These are phyloP conservation scores for Cardinalis cardinalis DNA, from an alignment of 2,113 vertebrate genomes.

Conservation along the genomic window DNA sequence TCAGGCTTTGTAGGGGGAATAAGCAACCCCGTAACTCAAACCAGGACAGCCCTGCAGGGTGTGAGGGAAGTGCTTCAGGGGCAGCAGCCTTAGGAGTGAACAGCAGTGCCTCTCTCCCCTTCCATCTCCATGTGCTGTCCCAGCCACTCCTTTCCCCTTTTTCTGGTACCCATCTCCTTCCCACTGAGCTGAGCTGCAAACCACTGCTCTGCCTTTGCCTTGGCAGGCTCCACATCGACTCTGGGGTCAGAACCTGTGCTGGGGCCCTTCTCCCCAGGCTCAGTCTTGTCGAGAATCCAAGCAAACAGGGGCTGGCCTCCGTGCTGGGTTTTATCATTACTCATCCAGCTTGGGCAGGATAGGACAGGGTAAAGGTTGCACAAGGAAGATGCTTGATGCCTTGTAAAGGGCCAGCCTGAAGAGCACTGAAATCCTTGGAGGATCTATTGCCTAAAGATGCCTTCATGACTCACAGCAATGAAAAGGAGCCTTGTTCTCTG, in stretches of 20 bases:
- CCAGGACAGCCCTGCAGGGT: not conserved
- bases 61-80: not conserved
- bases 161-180: not conserved
- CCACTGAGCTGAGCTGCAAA: not conserved
- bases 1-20: not conserved
- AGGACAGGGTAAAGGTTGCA: not conserved
- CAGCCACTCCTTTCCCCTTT: not conserved
- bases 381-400: not conserved
- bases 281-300: not conserved
- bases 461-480: not conserved
- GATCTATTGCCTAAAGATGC: not conserved
- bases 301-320: not conserved
- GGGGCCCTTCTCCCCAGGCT: not conserved
- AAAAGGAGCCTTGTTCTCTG: not conserved
- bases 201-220: not conserved
- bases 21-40: not conserved
- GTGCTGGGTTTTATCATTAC: not conserved
- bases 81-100: not conserved
- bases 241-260: not conserved
- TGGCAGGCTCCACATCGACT: not conserved
- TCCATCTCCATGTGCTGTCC: not conserved
- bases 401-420: not conserved
- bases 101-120: not conserved
- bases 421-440: not conserved
- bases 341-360: not conserved